Base-by-base conservation (phyloP, 1,140 invertebrate genomes). In the Schlechtendalia chinensis region DNA sequence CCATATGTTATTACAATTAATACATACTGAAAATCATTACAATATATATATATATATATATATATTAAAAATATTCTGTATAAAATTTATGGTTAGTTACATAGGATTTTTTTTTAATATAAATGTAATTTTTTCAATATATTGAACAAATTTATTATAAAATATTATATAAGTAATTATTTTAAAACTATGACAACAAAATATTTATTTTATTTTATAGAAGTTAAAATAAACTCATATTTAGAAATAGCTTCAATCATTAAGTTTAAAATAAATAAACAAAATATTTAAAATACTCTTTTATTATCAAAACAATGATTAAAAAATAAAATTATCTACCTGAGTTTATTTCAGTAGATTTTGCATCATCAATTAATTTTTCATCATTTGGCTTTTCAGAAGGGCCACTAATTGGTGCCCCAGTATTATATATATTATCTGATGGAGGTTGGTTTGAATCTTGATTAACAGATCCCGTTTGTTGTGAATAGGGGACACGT, bases 401-500 rank as follows among this genome's bases (percentile, higher is more conserved):
- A 39, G 54, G 22, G 17, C 56, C 75, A 61, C 12, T 50, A n/a
- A 63, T 59, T 17, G 74, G 22, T 27, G 54, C 22, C 5, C 14
- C 6, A 5, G n/a, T 8, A 5, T 50, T 59, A 29, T 63, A 61
- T 1, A 47, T 27, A 79, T 53, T 77, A 17, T 58, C 39, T 27
- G 24, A 5, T 4, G 39, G 22, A 50, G 32, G 58, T 63, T 79
- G 75, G 50, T 63, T 79, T 27, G 75, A 8, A 79, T 79, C 58
- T 61, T 59, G 56, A 63, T 47, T 79, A 27, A 27, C 39, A 63
- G 75, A 50, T 14, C 75, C 56, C 22, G 56, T 63, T 79, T 79
- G 86, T 74, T 89, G 89, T 1, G 88, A 88, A 24, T 88, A 87
- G 24, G 79, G n/a, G 1, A 81, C 65, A 82, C 83, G 87, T 86